Base-by-base conservation (phyloP, 1,140 invertebrate species). In the Aleiodes sp. region DNA sequence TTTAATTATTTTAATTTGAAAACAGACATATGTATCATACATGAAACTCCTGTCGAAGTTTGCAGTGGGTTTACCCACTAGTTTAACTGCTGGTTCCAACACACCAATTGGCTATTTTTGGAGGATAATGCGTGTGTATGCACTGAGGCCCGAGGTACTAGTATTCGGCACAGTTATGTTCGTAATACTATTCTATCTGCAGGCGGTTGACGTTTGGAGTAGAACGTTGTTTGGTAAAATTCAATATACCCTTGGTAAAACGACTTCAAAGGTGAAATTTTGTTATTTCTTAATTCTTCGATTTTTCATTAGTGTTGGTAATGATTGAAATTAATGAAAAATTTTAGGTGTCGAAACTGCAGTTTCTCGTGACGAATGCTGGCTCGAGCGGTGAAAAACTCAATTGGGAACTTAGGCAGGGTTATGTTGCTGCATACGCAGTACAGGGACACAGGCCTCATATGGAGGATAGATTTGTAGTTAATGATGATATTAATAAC, bases 381-480 rank as follows among this genome's bases (percentile, higher is more conserved):
- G 73, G 73, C 28, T 75, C 72, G 10, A 77, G 82, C 63, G 78
- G 87, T 8, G 89, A 92, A 75, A 92, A 91, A 76, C 86, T 90
- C 72, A 91, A 89, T 73, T 96, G 95, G 94, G 91, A 96, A 78
- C 84, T 92, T 41, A 90, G 91, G 76, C 89, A 92, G 68, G 89
- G 88, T 7, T 87, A 92, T 68, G 91, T 93, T 76, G 93, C 94
- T 19, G 94, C 92, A 46, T 97, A 94, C 87, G 96, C 96, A 12
- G 90, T 97, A 35, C 94, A 96, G 83, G 96, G 96, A 12, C 88
- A 94, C 52, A 88, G 96, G 80, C 90, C 92, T 60, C 91, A 93
- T 62, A 98, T 98, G 96, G 96, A 98, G 89, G 96, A 98, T 84
- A 89, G 95, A 73, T 92, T 91, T 82, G 89, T 91, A 33, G 83